Base-by-base conservation (phyloP, 2,888 invertebrate species). In the Agrochola circellaris region DNA sequence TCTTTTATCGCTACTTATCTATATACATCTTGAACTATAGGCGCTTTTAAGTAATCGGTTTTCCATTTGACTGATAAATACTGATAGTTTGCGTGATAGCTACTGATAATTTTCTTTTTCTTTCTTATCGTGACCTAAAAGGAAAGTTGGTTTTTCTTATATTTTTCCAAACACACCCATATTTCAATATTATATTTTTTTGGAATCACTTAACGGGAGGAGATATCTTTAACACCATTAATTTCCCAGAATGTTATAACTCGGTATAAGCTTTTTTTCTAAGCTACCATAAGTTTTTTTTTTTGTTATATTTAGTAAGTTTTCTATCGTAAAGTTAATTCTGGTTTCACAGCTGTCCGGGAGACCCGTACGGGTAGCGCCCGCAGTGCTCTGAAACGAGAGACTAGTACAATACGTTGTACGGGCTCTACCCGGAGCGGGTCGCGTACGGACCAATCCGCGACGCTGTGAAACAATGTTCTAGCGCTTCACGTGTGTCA, bases 41-140 rank as follows among this genome's bases (percentile, higher is more conserved):
- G 6, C 20, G 56, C 5, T 15, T 38, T 38, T 56, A 65, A 82
- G 86, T 82, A 82, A 82, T 82, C 61, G 34, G 54, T 69, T 64
- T 65, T 82, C 65, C 58, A 85, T 85, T 72, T 69, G 26, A 58
- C 48, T 82, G 70, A 71, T 85, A 75, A 48, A 5, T n/a, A 62
- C 54, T n/a, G 15, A 56, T 58, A 34, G 23, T 38, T 54, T 38
- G 15, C 67, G 17, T 77, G 61, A 56, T 72, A 9, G 26, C 20
- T 26, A 42, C 30, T 26, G 56, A 61, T 34, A 42, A 61, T 67
- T 60, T 64, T 71, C 56, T 56, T 30, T 75, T 20, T 51, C 0
- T 34, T 4, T 42, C 54, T 42, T 65, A 58, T 51, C 26, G 7
- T 34, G 56, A 64, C 38, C 34, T 82, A 82, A 48, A 75, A 48